Base-by-base conservation (phyloP, 2,888 invertebrate genomes). In the Cataglyphis rosenhaueri region DNA sequence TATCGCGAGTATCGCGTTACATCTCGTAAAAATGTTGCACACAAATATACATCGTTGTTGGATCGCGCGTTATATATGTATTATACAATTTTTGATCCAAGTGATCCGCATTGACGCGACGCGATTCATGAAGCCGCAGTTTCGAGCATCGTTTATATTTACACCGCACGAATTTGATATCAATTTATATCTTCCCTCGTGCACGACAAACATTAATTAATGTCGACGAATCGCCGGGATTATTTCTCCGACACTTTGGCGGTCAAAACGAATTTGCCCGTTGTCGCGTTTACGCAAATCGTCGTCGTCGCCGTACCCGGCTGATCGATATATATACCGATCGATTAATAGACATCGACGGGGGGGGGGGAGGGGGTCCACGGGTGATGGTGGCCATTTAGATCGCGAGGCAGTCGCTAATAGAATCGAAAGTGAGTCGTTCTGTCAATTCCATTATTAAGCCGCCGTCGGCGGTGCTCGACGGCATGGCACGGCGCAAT, bases 371-470 rank as follows among this genome's bases (percentile, higher is more conserved):
- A 21, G 21, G 21, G 48, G 21, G 29, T 29, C 76, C 32, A 48
- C 66, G 68, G 57, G 48, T 48, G 48, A 48, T 55, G 57, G 57
- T 71, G 41, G 41, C 73, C 73, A 79, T 79, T 79, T 73, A 73
- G 78, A 59, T 79, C 44, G 78, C 75, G 61, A 35, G 85, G 85
- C 44, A 71, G 64, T 87, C 75, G 82, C 82, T 85, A 83, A 89
- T 84, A 86, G 85, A 89, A 86, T 85, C 81, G 85, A 84, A 84
- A 89, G 87, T 83, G 81, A 79, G 55, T 65, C 68, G 76, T 68
- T 78, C 82, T 79, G 87, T 88, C 89, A 84, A 85, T 86, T 88
- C 84, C 86, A 87, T 85, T 87, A 89, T 89, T 89, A 88, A 89
- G 84, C 87, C 48, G 84, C 87, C 85, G 79, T 88, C 79, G 87